A percentile compares a stretch with the other conserved stretches of the same genome.
phyloP scores from a whole-genome alignment of 2,888 invertebrate species.

The Cosmopolites sordidus region DNA sequence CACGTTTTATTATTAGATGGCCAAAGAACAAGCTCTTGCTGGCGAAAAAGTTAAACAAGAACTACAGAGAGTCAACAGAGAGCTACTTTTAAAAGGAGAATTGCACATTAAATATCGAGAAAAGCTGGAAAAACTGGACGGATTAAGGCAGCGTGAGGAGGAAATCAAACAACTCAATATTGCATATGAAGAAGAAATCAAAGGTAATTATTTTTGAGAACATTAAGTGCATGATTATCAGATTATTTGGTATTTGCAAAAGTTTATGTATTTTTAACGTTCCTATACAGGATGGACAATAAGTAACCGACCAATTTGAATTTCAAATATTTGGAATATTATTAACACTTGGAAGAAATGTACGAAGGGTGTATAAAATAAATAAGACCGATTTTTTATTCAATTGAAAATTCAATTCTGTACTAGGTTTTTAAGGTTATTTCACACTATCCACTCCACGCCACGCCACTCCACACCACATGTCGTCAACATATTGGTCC shows the following conservation, averaged over 20 bases:
- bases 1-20: conserved; percentile 35
- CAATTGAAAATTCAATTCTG: too few relatives aligned
- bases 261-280: background rate
- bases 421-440: too few relatives aligned
- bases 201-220: conserved; percentile 46
- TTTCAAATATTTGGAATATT: too few relatives aligned
- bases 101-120: conserved; percentile 55
- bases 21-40: conserved; percentile 45
- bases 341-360: too few relatives aligned
- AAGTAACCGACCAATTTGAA: too few relatives aligned
- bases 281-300: too few relatives aligned
- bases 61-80: conserved; percentile 53
- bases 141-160: conserved; percentile 48
- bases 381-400: too few relatives aligned
- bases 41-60: conserved; percentile 53
- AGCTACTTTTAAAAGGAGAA: conserved; percentile 56
- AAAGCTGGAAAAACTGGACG: conserved; percentile 50
- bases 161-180: conserved; percentile 50
- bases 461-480: too few relatives aligned
- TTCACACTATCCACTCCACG: too few relatives aligned
- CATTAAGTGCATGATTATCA: background rate
- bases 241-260: too few relatives aligned
- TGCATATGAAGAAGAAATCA: conserved; percentile 51
- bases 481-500: too few relatives aligned
- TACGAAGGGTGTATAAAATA: too few relatives aligned